These are phyloP conservation scores for Nomada fabriciana DNA, from an alignment of 2,888 invertebrate genomes.

Conservation along the genomic window DNA sequence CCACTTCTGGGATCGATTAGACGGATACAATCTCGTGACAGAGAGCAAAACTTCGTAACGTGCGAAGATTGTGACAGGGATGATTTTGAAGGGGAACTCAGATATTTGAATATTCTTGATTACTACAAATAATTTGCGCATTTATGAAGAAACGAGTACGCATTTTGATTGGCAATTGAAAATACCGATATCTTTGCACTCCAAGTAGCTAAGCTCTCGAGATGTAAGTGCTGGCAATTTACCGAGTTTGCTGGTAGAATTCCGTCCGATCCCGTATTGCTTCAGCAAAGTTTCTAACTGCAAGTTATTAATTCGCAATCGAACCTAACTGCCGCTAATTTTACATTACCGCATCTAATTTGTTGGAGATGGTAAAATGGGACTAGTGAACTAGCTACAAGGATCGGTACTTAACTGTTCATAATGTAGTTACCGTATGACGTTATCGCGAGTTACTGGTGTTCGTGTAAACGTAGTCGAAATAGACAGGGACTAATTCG, in stretches of 20 bases:
- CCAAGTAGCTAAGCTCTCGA: no score
- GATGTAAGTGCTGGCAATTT: no score
- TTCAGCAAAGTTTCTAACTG: not conserved
- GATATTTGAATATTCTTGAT: no score
- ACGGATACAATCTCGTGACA: not conserved
- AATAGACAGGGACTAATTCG: not conserved
- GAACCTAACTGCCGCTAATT: not conserved
- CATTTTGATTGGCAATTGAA: no score
- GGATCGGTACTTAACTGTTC: constrained; percentile 33
- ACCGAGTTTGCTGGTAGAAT: not conserved
- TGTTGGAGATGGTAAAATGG: not conserved
- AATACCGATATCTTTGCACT: no score
- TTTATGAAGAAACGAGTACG: no score
- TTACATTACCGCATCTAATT: not conserved
- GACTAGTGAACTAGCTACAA: constrained; percentile 18
- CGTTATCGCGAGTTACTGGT: constrained; percentile 5
- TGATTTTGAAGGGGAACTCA: no score
- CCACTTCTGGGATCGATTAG: constrained; percentile 10
- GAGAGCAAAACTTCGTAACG: not conserved
- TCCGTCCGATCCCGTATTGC: not conserved
- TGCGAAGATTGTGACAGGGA: no score
- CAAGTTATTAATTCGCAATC: not conserved
- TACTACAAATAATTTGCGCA: no score
- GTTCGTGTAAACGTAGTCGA: constrained; percentile 15
- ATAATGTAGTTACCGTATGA: constrained; percentile 12